Evolutionary conservation across 2,797 vertebrate genomes (phyloP).

Genomic region (Acrocephalus scirpaceus): DNA sequence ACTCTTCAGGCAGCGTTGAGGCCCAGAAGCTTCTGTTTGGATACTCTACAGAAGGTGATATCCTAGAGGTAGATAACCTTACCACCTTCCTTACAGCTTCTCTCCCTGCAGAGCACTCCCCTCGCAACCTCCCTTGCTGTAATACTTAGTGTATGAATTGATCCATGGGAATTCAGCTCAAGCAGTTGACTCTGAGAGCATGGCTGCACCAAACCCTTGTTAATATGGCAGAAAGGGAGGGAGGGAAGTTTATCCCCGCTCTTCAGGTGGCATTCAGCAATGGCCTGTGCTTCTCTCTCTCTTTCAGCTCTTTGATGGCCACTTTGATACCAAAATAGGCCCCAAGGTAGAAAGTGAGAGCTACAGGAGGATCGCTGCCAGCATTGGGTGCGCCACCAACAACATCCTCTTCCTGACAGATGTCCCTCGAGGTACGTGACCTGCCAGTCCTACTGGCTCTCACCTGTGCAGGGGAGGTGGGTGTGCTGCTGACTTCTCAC

Average conservation of each 20-base stretch:
- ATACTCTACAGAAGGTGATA: conserved; percentile 90
- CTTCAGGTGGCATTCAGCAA: not conserved
- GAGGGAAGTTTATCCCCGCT: not conserved
- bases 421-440: conserved; percentile 83
- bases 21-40: conserved; percentile 95
- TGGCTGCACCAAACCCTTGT: accelerated
- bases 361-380: conserved; percentile 88
- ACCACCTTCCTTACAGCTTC: conserved; percentile 5
- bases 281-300: not conserved
- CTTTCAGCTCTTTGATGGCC: conserved; percentile 90
- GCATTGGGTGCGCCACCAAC: conserved; percentile 88
- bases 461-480: not conserved
- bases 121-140: not conserved
- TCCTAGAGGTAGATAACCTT: conserved; percentile 83
- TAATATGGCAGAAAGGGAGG: not conserved
- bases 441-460: not conserved
- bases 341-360: conserved; percentile 93
- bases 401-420: conserved; percentile 95
- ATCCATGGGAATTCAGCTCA: accelerated
- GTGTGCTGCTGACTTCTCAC: not conserved
- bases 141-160: not conserved
- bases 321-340: conserved; percentile 95
- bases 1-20: conserved; percentile 95
- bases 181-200: not conserved
- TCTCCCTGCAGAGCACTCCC: not conserved